Base-by-base conservation (phyloP, 2,113 vertebrate genomes). In the Arenaria interpres region DNA sequence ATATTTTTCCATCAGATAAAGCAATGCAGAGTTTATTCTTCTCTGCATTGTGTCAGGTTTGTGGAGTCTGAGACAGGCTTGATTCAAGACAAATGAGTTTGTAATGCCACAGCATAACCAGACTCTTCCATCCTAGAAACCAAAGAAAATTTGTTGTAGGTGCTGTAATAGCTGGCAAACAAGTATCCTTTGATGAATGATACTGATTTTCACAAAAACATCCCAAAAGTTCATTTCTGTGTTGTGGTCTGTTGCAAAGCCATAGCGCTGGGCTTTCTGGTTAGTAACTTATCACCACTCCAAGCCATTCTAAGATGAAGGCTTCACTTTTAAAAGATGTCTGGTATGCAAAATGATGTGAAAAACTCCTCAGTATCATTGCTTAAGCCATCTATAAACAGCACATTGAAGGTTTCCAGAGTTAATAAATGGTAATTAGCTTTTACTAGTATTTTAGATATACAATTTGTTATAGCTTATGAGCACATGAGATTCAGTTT, bases 61-160 rank as follows among this genome's bases (percentile, higher is more conserved):
- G 22, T 30, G 77, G 32, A 71, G n/a, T 17, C n/a, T 76, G 62
- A 88, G 46, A 73, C 30, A 88, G 53, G 16, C 15, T 90, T 74
- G 83, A 63, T 84, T 83, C 64, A 84, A 89, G 56, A 96, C 43
- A 93, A 90, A 68, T 56, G 78, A 72, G 27, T 92, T 84, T 86
- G 37, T 57, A 84, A 63, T 35, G 24, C 32, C 32, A 53, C 25
- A 54, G 25, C 7, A 56, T 74, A 80, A 39, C 41, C 45, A 67
- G 53, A 54, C 19, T 35, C 48, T 63, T 68, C 24, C 37, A 90
- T 90, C 37, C 46, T 59, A 33, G 22, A 93, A 90, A 77, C 3
- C 0, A 4, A 57, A 80, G 59, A 43, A 86, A 85, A 88, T 89
- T 95, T 90, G 46, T 93, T 56, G 86, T 59, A 74, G 67, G 12